Conservation (phyloP, 1,140 invertebrate species). For the Drosophila persimilis region DNA sequence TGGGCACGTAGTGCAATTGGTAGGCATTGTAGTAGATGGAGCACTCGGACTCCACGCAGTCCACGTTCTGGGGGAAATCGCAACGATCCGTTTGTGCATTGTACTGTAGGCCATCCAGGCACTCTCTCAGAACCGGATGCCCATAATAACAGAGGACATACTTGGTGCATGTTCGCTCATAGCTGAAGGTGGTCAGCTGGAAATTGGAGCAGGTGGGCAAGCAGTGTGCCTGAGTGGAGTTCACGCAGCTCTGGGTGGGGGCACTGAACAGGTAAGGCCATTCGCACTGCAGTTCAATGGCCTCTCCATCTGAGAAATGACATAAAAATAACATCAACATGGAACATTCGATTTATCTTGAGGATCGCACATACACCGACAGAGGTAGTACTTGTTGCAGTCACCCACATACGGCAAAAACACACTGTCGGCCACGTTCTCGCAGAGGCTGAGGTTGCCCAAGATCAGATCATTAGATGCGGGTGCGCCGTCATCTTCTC, state of each 20-base stretch:
- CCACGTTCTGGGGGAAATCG: conserved; percentile 70
- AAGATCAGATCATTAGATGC: conserved; percentile 10
- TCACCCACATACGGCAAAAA: conserved; percentile 65
- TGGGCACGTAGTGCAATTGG: conserved; percentile 60
- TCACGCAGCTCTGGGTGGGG: conserved; percentile 48
- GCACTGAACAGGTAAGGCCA: conserved; percentile 49
- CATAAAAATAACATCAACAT: no score
- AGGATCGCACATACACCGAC: conserved; percentile 47
- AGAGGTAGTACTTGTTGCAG: conserved; percentile 62
- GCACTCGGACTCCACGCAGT: conserved; percentile 75
- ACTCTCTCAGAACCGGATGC: conserved; percentile 60
- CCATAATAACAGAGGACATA: conserved; percentile 73
- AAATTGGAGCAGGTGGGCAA: conserved; percentile 34
- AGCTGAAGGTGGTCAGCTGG: conserved; percentile 52
- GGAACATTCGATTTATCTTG: no score
- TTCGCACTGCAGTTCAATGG: conserved; percentile 43
- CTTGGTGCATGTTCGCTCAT: conserved; percentile 73
- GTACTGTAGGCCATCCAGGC: conserved; percentile 68
- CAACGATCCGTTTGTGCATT: conserved; percentile 72
- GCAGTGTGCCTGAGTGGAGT: conserved; percentile 7
- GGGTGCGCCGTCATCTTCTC: neutral
- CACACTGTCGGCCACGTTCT: conserved; percentile 51
- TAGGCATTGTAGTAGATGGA: conserved; percentile 49
- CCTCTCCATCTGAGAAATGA: conserved; percentile 38
- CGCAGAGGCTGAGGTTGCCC: conserved; percentile 50